Evolutionary conservation across 2,113 vertebrate genomes (phyloP).

Genomic region (Laticauda laticaudata): DNA sequence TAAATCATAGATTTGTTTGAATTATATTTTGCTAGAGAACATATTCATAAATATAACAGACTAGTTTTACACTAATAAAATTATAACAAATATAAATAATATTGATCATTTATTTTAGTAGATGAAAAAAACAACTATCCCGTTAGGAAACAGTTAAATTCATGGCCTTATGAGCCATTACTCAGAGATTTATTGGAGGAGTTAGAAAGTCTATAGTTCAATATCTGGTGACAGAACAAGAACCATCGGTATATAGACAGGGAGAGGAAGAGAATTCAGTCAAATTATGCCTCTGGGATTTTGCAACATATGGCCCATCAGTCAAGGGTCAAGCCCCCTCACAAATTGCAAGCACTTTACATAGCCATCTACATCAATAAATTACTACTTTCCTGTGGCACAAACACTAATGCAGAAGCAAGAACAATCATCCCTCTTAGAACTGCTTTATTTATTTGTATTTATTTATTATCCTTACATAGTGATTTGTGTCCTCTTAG

Average conservation of each 20-base stretch:
- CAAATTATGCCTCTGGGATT: constrained; percentile 75
- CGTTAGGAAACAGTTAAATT: constrained; percentile 80
- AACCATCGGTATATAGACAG: constrained; percentile 70
- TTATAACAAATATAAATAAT: constrained; percentile 42
- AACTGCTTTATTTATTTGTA: constrained; percentile 53
- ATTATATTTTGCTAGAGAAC: not conserved
- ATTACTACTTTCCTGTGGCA: constrained; percentile 68
- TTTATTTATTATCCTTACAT: constrained; percentile 32
- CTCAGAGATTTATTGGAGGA: constrained; percentile 76
- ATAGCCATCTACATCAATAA: constrained; percentile 84
- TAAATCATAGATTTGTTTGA: not conserved
- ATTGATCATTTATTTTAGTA: constrained; percentile 62
- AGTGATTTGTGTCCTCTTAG: constrained; percentile 23
- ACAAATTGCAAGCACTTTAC: constrained; percentile 86
- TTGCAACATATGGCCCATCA: constrained; percentile 82
- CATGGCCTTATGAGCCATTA: constrained; percentile 78
- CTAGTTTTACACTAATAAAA: constrained; percentile 43
- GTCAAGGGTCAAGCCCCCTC: constrained; percentile 89
- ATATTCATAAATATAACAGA: constrained; percentile 37
- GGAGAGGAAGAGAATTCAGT: constrained; percentile 75
- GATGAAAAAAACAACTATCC: constrained; percentile 57
- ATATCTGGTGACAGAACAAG: constrained; percentile 79
- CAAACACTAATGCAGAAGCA: constrained; percentile 68
- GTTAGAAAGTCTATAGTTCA: constrained; percentile 78
- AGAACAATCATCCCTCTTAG: constrained; percentile 59